Evolutionary conservation across 2,113 vertebrate species (phyloP).

Genomic region (Mustelus asterias): DNA sequence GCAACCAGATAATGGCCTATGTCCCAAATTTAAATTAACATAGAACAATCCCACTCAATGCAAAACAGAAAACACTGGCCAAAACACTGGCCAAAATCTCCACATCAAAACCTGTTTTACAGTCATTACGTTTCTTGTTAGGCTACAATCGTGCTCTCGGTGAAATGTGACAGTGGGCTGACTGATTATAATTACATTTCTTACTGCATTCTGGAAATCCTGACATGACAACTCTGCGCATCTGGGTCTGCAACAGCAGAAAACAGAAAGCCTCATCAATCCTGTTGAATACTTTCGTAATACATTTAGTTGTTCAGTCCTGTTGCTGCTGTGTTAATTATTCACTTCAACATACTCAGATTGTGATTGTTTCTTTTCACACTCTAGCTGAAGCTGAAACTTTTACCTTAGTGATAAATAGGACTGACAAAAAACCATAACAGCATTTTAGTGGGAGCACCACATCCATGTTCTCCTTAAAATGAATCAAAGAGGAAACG

Average conservation of each 20-base stretch:
- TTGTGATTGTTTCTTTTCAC: background rate
- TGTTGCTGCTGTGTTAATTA: background rate
- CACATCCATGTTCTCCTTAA: background rate
- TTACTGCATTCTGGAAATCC: background rate
- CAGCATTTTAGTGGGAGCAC: background rate
- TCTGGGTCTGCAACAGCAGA: background rate
- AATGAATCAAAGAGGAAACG: background rate
- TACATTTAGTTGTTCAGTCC: background rate
- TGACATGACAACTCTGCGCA: background rate
- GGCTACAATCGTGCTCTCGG: background rate
- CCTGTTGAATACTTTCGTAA: background rate
- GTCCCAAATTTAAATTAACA: background rate
- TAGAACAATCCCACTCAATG: background rate
- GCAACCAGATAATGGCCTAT: background rate
- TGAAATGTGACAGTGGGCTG: background rate
- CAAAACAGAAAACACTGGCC: background rate
- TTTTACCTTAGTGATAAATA: background rate
- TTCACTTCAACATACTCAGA: background rate
- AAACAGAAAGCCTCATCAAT: background rate
- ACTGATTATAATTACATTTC: constrained; percentile 19
- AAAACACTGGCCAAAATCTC: too few species aligned
- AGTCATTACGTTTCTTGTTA: background rate
- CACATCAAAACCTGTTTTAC: background rate
- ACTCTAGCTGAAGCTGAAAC: background rate
- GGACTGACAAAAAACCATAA: background rate